Evolutionary conservation across 2,888 invertebrate genomes (phyloP), one percentile per base, ranked within the genome.

Genomic region (Hofmannophila pseudospretella): DNA sequence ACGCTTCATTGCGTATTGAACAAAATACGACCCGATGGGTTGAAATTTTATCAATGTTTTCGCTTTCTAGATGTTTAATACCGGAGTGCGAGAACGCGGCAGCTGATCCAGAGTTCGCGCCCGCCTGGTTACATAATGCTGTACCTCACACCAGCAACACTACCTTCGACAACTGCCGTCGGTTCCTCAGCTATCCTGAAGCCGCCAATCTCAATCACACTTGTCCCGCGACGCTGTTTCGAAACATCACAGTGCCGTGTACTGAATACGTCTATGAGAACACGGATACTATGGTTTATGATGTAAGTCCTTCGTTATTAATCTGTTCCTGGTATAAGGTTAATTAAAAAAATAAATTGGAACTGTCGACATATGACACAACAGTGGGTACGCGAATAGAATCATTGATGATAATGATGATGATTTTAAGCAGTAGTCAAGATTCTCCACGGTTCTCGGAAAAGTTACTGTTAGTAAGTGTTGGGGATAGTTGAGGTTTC

Each of bases 41-140:
- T n/a, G n/a, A n/a, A n/a, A n/a, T n/a, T n/a, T n/a, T n/a, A n/a
- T n/a, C n/a, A n/a, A n/a, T n/a, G n/a, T n/a, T n/a, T n/a, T n/a
- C n/a, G n/a, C n/a, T n/a, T 16, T 16, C 16, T 29, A 77, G 77
- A 49, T 78, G 77, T 36, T 32, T 65, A 4, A 71, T 76, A 3
- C 64, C 67, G 0, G 72, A 74, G 39, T 78, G 78, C 32, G 78
- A 77, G 34, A 37, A 38, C 14, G 32, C 25, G 38, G 50, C 44
- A 2, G 42, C 35, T 1, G 39, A 55, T 2, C 45, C 70, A 0
- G 58, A 59, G 11, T 85, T 76, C 48, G 44, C 65, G 4, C 75
- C 80, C 0, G 31, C 65, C 0, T 90, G 90, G 89, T 47, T 88
- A 14, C 44, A 60, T 7, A 58, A 75, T 31, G 88, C 89, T 0